A percentile compares a stretch with the other conserved stretches of the same genome.
phyloP scores from a whole-genome alignment of 2,113 vertebrate genomes.

The Dicaeum eximium region DNA sequence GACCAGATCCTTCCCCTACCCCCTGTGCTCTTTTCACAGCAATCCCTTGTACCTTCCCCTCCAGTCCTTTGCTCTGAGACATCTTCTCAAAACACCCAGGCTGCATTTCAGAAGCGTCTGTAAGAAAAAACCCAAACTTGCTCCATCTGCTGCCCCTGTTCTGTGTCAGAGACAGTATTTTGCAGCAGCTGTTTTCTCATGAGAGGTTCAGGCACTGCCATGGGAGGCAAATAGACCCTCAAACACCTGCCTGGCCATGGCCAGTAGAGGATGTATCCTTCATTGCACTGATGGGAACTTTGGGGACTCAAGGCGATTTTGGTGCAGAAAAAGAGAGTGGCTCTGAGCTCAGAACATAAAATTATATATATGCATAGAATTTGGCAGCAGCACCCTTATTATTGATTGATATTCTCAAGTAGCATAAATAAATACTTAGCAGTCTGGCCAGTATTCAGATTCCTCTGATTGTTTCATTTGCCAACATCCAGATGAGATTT shows the following conservation, averaged over 20 bases:
- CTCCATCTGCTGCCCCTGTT: neutral
- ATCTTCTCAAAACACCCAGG: neutral
- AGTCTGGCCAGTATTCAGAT: neutral
- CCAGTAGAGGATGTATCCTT: neutral
- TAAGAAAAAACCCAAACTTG: neutral
- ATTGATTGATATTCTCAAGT: neutral
- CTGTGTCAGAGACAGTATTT: neutral
- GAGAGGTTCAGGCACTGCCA: neutral
- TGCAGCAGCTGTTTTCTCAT: neutral
- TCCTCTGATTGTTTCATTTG: neutral
- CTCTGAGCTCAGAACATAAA: neutral
- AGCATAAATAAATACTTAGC: neutral
- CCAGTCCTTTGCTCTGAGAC: neutral
- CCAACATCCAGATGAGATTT: neutral
- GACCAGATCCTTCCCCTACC: rapidly evolving
- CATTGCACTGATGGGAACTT: neutral
- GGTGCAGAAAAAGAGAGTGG: neutral
- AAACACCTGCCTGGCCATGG: neutral
- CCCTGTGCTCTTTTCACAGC: rapidly evolving
- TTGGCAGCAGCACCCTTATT: neutral
- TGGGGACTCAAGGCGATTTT: neutral
- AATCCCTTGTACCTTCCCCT: neutral
- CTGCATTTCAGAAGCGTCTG: neutral
- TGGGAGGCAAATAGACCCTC: neutral
- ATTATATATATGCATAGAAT: neutral